Percentiles rank a stretch among this genome's conserved stretches.
phyloP scores from a whole-genome alignment of 2,113 vertebrate species.

The Lipophrys pholis region DNA sequence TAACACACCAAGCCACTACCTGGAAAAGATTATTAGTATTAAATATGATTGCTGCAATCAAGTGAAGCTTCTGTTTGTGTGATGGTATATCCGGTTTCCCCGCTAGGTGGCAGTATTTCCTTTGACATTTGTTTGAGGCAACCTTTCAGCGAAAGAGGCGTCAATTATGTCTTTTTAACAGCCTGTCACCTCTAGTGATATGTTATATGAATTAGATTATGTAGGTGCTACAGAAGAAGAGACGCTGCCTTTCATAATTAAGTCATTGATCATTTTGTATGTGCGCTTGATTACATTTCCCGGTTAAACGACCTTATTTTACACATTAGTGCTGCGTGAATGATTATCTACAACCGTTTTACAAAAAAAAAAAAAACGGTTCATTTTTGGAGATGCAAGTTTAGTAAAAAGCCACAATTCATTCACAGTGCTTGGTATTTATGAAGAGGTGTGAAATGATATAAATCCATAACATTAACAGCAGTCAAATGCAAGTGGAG shows the following conservation, averaged over 20 bases:
- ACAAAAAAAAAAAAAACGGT: too few relatives aligned
- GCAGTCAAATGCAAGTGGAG: too few relatives aligned
- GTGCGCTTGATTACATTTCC: constrained; percentile 62
- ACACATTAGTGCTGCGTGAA: too few relatives aligned
- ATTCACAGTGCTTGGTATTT: too few relatives aligned
- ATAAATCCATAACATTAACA: too few relatives aligned
- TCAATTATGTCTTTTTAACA: constrained; percentile 63
- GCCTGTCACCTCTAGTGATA: constrained; percentile 72
- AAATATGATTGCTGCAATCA: constrained; percentile 26
- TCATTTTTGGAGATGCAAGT: too few relatives aligned
- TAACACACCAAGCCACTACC: background rate
- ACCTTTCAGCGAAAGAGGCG: constrained; percentile 13
- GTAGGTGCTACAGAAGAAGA: constrained; percentile 62
- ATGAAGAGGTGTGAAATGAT: too few relatives aligned
- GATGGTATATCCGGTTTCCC: background rate
- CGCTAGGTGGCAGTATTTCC: constrained; percentile 73
- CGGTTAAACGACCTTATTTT: too few relatives aligned
- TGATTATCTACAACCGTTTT: too few relatives aligned
- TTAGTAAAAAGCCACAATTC: too few relatives aligned
- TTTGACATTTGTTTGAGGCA: background rate
- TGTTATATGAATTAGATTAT: constrained; percentile 76
- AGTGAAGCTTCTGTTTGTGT: background rate
- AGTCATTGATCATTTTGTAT: constrained; percentile 62
- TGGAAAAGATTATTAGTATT: constrained; percentile 32
- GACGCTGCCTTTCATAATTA: constrained; percentile 64